Conservation (phyloP, 2,888 invertebrate species). For the Pocota personata region DNA sequence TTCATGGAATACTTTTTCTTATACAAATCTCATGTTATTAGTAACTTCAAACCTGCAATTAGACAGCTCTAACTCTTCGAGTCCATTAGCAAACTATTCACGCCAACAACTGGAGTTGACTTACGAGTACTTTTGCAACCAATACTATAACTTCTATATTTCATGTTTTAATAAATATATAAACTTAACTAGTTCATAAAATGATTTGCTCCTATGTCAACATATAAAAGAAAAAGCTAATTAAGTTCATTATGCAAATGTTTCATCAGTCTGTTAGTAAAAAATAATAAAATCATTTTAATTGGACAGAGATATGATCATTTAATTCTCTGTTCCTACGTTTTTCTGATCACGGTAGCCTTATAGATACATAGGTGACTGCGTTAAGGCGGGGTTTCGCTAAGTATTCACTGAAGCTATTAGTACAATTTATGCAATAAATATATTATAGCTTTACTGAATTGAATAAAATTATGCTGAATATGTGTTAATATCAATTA, state of each 20-base stretch:
- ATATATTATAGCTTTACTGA: not conserved
- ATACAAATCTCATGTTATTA: not conserved
- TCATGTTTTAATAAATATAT: not conserved
- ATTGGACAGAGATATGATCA: constrained; percentile 2
- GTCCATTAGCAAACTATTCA: not conserved
- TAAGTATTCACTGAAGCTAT: not conserved
- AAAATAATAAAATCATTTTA: not conserved
- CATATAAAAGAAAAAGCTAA: not conserved
- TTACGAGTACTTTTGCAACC: too few species aligned
- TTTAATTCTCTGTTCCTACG: not conserved
- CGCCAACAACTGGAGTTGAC: too few species aligned
- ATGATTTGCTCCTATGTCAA: not conserved
- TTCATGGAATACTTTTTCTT: too few species aligned
- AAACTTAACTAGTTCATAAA: not conserved
- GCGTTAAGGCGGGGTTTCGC: not conserved
- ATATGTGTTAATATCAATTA: not conserved
- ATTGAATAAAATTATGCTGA: constrained; percentile 1
- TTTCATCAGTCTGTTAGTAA: not conserved
- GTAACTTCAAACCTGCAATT: not conserved
- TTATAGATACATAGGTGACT: not conserved
- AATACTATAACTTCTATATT: too few species aligned
- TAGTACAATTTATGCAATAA: not conserved
- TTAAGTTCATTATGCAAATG: constrained; percentile 26
- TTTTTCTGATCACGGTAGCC: not conserved
- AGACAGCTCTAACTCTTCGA: not conserved